Base-by-base conservation (phyloP, 2,888 invertebrate genomes). In the Sipunculus nudus region DNA sequence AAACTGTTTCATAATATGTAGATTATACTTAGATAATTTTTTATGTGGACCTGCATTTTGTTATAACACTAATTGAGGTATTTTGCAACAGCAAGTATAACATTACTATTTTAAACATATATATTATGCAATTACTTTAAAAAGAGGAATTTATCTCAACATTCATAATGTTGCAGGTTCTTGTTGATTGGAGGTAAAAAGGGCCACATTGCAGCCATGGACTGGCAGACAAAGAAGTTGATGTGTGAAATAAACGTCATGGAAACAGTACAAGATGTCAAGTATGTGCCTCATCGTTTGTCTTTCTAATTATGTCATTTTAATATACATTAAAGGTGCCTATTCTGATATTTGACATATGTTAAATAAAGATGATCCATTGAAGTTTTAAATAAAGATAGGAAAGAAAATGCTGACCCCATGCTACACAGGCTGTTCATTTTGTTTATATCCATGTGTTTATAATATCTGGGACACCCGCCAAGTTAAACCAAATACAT, bases 181-280 rank as follows among this genome's bases (percentile, higher is more conserved):
- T 65, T 81, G 21, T 54, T 80, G 52, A 64, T 80, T 41, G 95
- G 94, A 32, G 97, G 99, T 1, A 88, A 88, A 60, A 89, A 87
- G 75, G 99, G 99, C 0, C 99, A 99, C 84, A 87, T 99, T 8
- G 96, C 98, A 31, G 93, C 95, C 2, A 90, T 99, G 78, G 98
- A 99, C 82, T 99, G 98, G 99, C 88, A 96, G 13, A 95, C 96
- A 0, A 99, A 99, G 84, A 90, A 89, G 71, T 85, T 99, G 26
- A 89, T 92, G 74, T 96, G 93, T 86, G 99, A 99, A 87, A 91
- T 96, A 31, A 97, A 97, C 86, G 96, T 96, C 1, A 95, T 94
- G 93, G 98, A 99, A 85, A 90, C 92, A 58, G 89, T 97, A 21
- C 90, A 92, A 77, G 98, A 97, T 85, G 88, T 98, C 16, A 89